These are phyloP conservation scores for Cryptocheilus praepositus DNA, from an alignment of 2,888 invertebrate species.

Conservation along the genomic window DNA sequence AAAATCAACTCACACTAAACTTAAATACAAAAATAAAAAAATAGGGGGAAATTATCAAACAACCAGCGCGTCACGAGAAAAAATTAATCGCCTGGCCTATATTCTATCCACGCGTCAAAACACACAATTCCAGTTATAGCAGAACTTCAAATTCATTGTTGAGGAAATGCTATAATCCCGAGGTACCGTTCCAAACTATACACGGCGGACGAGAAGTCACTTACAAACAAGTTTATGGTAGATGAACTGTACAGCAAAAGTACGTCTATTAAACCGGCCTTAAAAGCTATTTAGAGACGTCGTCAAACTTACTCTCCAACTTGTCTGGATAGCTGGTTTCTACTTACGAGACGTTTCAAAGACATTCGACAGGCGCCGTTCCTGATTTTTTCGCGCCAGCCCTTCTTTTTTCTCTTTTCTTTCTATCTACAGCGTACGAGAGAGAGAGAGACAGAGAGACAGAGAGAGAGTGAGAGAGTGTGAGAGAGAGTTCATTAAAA, in stretches of 20 bases:
- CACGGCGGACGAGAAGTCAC: neutral
- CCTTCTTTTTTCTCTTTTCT: slow-evolving; percentile 34
- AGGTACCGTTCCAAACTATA: neutral
- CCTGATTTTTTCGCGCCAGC: slow-evolving; percentile 57
- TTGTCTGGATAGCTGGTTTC: slow-evolving; percentile 58
- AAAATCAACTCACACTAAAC: neutral
- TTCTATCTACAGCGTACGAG: slow-evolving; percentile 58
- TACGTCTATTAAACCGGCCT: slow-evolving; percentile 42
- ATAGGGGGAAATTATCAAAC: neutral
- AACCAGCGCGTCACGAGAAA: no score
- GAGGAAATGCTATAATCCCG: neutral
- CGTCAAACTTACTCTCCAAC: slow-evolving; percentile 55
- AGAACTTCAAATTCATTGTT: slow-evolving; percentile 4
- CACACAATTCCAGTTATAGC: slow-evolving; percentile 6
- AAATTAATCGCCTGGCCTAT: no score
- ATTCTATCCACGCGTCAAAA: slow-evolving; percentile 6
- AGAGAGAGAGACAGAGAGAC: neutral
- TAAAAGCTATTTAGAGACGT: slow-evolving; percentile 42
- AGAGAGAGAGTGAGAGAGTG: neutral
- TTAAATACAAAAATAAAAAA: slow-evolving; percentile 16
- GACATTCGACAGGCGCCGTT: slow-evolving; percentile 55
- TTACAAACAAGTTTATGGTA: no score
- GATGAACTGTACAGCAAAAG: slow-evolving; percentile 17
- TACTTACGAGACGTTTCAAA: slow-evolving; percentile 60
- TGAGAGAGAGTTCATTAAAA: slow-evolving; percentile 49